Evolutionary conservation across 2,888 invertebrate genomes (phyloP).

Genomic region (Drosophila pseudotalamancana): DNA sequence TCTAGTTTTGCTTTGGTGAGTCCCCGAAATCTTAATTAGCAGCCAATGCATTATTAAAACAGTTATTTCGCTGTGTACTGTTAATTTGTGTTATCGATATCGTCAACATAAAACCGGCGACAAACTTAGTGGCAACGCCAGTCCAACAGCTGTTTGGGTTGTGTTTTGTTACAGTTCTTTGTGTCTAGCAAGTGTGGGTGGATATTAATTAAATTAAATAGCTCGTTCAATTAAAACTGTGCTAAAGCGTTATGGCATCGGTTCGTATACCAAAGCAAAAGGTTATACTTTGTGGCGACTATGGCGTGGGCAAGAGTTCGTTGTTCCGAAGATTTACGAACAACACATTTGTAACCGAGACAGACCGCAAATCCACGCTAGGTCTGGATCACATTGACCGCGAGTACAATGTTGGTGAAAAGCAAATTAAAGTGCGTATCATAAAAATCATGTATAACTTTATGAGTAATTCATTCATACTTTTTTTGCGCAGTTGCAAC

Average conservation of each 20-base stretch:
- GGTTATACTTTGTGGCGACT: slow-evolving; percentile 97
- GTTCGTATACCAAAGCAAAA: slow-evolving; percentile 94
- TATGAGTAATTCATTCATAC: not conserved
- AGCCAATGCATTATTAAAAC: slow-evolving; percentile 12
- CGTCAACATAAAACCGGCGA: not conserved
- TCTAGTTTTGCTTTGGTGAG: no score
- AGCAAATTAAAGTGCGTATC: slow-evolving; percentile 84
- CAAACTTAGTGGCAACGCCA: slow-evolving; percentile 38
- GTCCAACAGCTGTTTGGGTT: slow-evolving; percentile 37
- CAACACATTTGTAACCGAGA: slow-evolving; percentile 87
- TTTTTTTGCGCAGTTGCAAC: slow-evolving; percentile 89
- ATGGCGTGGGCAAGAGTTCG: slow-evolving; percentile 97
- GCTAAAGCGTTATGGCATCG: slow-evolving; percentile 88
- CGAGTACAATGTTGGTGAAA: slow-evolving; percentile 90
- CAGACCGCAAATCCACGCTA: slow-evolving; percentile 93
- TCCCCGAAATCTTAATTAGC: not conserved
- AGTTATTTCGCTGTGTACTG: not conserved
- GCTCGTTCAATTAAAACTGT: slow-evolving; percentile 13
- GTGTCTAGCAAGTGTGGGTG: slow-evolving; percentile 37
- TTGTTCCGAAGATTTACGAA: slow-evolving; percentile 95
- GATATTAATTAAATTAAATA: slow-evolving; percentile 45
- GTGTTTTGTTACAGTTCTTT: slow-evolving; percentile 35
- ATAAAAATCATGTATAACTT: not conserved
- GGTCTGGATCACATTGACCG: slow-evolving; percentile 96
- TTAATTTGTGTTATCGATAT: not conserved